Evolutionary conservation across 2,113 vertebrate genomes (phyloP), one percentile per base, ranked within the genome.

Genomic region (Corythornis cristatus): DNA sequence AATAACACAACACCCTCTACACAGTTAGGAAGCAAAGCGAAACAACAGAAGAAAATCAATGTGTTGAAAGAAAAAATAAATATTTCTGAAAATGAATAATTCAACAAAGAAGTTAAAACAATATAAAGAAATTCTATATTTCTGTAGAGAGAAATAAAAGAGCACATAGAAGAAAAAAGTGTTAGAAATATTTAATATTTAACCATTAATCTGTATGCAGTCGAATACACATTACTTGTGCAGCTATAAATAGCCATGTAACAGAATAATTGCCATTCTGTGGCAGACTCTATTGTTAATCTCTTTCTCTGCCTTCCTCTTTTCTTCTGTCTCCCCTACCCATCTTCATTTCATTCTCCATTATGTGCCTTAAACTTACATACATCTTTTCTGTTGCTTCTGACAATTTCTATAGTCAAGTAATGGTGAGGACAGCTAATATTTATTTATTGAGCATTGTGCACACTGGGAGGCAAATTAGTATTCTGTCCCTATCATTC

Each of bases 361-460:
- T 93, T 71, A 81, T 21, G 29, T 96, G 16, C 11, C 35, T 78
- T 86, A 82, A 90, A 89, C 62, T 94, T 92, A 53, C 85, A 97
- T 96, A 86, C 31, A 68, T 83, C 33, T 71, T 88, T 97, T 97
- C 85, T 51, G 87, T 97, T 95, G 94, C 89, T 89, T 89, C 97
- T 96, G 93, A 93, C 87, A 95, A 90, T 95, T 96, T 97, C 62
- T 96, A 80, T 97, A 95, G 96, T 93, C 93, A 95, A 89, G 86
- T 87, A 95, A 93, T 94, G 84, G 78, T 84, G 87, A 95, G 70
- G 50, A 93, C 48, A 84, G 83, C 73, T 87, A 96, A 94, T 92
- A 92, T 97, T 98, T 98, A 96, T 97, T 97, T 97, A 96, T 93
- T 86, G 93, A 96, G 60, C 94, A 86, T 71, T 92, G 48, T 91